Evolutionary conservation across 2,113 vertebrate genomes (phyloP).

Genomic region (Phaethornis superciliosus): DNA sequence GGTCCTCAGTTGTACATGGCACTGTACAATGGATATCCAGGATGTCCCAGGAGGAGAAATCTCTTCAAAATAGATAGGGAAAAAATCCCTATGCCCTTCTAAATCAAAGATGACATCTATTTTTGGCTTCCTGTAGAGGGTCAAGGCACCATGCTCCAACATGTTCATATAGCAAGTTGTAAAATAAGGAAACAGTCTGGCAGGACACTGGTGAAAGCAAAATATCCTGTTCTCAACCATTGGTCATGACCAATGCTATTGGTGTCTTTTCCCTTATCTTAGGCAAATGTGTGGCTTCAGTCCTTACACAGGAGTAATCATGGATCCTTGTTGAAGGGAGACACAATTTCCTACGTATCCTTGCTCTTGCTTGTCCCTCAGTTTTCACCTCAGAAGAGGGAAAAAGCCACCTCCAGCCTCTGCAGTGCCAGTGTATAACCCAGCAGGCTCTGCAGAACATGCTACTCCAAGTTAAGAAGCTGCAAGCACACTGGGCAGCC

Average conservation of each 20-base stretch:
- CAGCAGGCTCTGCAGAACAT: not conserved
- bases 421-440: fast-evolving
- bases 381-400: not conserved
- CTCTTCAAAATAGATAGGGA: not conserved
- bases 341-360: not conserved
- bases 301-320: not conserved
- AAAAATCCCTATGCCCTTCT: not conserved
- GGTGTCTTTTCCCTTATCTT: not conserved
- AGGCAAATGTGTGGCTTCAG: not conserved
- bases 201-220: not conserved
- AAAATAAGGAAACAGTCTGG: not conserved
- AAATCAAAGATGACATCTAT: not conserved
- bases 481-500: not conserved
- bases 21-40: not conserved
- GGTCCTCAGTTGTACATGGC: not conserved
- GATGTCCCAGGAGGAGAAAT: not conserved
- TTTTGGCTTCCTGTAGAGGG: not conserved
- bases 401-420: not conserved
- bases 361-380: not conserved
- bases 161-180: not conserved
- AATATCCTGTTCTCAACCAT: not conserved
- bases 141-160: not conserved
- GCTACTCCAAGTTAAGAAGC: fast-evolving
- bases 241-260: not conserved
- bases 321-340: not conserved